Conservation (phyloP, 2,113 vertebrate species). For the Colistium nudipinnis region DNA sequence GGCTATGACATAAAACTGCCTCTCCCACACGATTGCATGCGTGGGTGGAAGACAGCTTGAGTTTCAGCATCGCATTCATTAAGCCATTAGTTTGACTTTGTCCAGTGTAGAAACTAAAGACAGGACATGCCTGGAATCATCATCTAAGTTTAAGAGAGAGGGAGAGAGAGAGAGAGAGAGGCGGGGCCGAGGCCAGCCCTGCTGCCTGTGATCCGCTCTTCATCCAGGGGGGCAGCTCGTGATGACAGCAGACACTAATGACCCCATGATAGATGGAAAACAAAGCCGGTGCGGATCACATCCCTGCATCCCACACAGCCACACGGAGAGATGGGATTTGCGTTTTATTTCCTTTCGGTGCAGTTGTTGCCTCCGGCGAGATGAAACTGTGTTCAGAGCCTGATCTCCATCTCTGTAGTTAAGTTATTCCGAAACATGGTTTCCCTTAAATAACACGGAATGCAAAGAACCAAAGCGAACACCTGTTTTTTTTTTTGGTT, state of each 20-base stretch:
- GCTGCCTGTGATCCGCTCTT: conserved; percentile 49
- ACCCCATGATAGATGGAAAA: conserved; percentile 67
- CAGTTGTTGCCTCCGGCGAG: conserved; percentile 25
- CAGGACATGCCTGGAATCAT: conserved; percentile 51
- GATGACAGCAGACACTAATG: conserved; percentile 70
- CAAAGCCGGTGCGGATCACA: conserved; percentile 47
- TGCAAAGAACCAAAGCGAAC: neutral
- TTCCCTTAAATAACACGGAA: neutral
- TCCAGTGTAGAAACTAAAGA: conserved; percentile 42
- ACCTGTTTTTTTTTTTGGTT: neutral
- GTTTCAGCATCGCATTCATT: neutral
- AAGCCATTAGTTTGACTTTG: conserved; percentile 47
- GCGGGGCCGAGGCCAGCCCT: conserved; percentile 49
- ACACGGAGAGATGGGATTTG: conserved; percentile 3
- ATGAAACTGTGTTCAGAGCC: neutral
- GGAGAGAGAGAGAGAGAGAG: conserved; percentile 56
- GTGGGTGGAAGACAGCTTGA: neutral
- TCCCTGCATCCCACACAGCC: conserved; percentile 26
- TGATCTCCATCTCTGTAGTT: neutral
- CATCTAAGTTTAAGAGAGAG: conserved; percentile 56
- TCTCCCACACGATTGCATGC: neutral
- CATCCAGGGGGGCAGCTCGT: conserved; percentile 47
- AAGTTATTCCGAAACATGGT: neutral
- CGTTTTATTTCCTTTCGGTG: neutral
- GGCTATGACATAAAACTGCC: neutral